phyloP scores from a whole-genome alignment of 2,888 invertebrate species.

The Caenorhabditis sp. region DNA sequence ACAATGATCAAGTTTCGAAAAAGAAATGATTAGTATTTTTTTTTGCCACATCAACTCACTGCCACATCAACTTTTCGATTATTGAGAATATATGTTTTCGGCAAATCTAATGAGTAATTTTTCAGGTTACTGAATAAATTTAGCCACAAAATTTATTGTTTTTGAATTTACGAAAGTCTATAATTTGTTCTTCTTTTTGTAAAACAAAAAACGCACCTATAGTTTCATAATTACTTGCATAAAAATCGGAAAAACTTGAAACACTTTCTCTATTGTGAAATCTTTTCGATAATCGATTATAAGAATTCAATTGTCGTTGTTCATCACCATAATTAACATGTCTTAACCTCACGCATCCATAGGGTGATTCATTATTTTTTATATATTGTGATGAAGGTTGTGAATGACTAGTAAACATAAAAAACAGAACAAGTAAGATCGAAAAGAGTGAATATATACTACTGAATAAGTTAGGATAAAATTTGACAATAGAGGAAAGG shows the following conservation, averaged over 20 bases:
- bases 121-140: too few species aligned
- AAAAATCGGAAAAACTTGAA: conserved; percentile 19
- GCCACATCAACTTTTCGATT: too few species aligned
- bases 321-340: conserved; percentile 39
- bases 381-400: not conserved
- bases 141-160: too few species aligned
- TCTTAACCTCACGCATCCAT: conserved; percentile 33
- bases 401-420: not conserved
- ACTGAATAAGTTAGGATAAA: not conserved
- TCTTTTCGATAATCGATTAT: conserved; percentile 33
- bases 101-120: too few species aligned
- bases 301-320: conserved; percentile 21
- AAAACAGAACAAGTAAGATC: not conserved
- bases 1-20: too few species aligned
- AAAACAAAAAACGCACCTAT: conserved; percentile 18
- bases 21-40: too few species aligned
- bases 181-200: too few species aligned
- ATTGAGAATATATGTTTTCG: too few species aligned
- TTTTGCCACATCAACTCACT: too few species aligned
- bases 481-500: not conserved
- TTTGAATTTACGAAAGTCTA: too few species aligned
- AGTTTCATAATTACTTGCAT: conserved; percentile 20
- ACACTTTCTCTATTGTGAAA: conserved; percentile 31
- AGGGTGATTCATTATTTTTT: conserved; percentile 33
- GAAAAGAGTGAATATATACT: not conserved